Evolutionary conservation across 2,113 vertebrate species (phyloP), one percentile per base, ranked within the genome.

Genomic region (human): DNA sequence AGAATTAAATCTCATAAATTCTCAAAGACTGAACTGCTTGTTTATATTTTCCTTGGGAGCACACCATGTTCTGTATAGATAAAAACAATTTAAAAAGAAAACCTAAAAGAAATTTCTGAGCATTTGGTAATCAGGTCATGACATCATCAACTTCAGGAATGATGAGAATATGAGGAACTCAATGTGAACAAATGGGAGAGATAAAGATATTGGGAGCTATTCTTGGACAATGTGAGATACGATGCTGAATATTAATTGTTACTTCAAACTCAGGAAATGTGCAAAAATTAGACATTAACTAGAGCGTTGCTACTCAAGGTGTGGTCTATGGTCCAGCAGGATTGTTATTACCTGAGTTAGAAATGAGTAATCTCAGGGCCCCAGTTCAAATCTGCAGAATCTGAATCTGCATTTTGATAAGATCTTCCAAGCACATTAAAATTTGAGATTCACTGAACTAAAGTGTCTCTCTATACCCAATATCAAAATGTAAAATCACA

Each of bases 91-190:
- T 0, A n/a, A 82, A 78, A 84, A 52, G 45, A 76, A 93, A 61
- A 55, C 5, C 22, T 55, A 45, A 80, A 95, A 88, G 76, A 72
- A 86, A 97, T 94, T 92, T 94, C 72, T 93, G 66, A 96, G 43
- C 38, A 61, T 96, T 95, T 96, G 64, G 95, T 97, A 95, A 94
- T 95, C 81, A 84, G 68, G 50, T 90, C 87, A 90, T 81, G 73
- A 48, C 32, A 81, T 92, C 40, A 66, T 61, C 95, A 89, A 86
- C 68, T 86, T 94, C 52, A 91, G 61, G 78, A 86, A 94, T 17
- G 48, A 14, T 89, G 32, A 68, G 79, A 93, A 68, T 93, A 94
- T 38, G 8, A 93, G 32, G 40, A 72, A 81, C 50, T 91, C 61
- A 16, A 43, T 83, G 52, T 72, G 52, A 96, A 94, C 93, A 97